phyloP scores from a whole-genome alignment of 2,888 invertebrate species.

The Adineta ricciae region DNA sequence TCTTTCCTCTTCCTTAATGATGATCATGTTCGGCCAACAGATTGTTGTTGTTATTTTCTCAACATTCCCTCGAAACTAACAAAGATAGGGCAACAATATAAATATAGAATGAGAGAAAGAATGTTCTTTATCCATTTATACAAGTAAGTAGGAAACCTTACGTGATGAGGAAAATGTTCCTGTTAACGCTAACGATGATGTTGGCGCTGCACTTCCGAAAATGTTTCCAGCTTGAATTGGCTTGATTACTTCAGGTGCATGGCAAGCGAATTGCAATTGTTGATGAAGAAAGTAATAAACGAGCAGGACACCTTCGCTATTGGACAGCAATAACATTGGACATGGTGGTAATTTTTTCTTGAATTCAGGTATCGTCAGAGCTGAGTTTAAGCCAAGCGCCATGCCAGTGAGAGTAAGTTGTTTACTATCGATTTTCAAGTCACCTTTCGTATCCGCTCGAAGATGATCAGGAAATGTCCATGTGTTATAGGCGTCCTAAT shows the following conservation, averaged over 20 bases:
- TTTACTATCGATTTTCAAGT: background rate
- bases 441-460: background rate
- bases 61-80: background rate
- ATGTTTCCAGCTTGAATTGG: background rate
- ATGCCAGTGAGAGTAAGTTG: background rate
- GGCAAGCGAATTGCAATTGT: background rate
- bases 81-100: background rate
- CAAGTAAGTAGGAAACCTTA: background rate
- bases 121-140: background rate
- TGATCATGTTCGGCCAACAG: background rate
- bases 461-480: slow-evolving; percentile 5
- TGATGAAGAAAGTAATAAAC: background rate
- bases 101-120: background rate
- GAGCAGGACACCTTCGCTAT: background rate
- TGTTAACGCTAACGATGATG: background rate
- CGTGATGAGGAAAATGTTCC: background rate
- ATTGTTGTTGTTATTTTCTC: slow-evolving; percentile 5
- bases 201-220: background rate
- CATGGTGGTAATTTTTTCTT: background rate
- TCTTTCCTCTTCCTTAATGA: background rate
- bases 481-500: background rate
- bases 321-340: background rate
- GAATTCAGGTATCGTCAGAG: background rate
- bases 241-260: background rate
- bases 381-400: background rate